Percentiles rank a stretch among this genome's conserved stretches.
phyloP scores from a whole-genome alignment of 1,140 invertebrate species.

The Tenebrio molitor region DNA sequence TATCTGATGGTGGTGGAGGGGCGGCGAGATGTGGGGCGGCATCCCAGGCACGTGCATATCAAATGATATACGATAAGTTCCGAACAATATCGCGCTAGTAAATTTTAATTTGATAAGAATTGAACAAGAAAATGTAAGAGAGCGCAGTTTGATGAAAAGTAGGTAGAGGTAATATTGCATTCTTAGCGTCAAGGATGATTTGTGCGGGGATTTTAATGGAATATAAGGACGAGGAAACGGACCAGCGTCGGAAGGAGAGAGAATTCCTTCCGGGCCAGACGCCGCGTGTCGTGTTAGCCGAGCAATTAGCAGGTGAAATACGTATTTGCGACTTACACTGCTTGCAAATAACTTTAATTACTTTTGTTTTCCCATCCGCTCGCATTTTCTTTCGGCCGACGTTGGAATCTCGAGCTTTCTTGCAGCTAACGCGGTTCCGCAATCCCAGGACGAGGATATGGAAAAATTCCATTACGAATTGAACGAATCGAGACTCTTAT shows the following conservation, averaged over 20 bases:
- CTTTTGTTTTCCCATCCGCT: slow-evolving; percentile 31
- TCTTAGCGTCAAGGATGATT: slow-evolving; percentile 40
- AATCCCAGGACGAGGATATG: background rate
- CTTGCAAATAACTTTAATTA: slow-evolving; percentile 48
- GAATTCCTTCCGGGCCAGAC: slow-evolving; percentile 29
- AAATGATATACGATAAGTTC: slow-evolving; percentile 47
- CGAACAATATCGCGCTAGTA: slow-evolving; percentile 49
- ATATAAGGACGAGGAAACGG: slow-evolving; percentile 43
- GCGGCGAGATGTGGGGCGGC: too few relatives aligned
- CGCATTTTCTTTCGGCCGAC: background rate
- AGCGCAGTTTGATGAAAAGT: slow-evolving; percentile 42
- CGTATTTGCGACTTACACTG: slow-evolving; percentile 42
- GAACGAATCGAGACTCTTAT: too few relatives aligned
- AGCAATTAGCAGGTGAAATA: slow-evolving; percentile 49
- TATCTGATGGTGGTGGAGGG: too few relatives aligned
- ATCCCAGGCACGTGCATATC: slow-evolving; percentile 47
- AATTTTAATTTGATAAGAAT: slow-evolving; percentile 53
- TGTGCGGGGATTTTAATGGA: slow-evolving; percentile 42
- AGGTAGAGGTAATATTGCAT: slow-evolving; percentile 45
- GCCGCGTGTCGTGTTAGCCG: slow-evolving; percentile 30
- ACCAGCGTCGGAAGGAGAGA: slow-evolving; percentile 13
- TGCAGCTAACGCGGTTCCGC: background rate
- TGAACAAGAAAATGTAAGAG: slow-evolving; percentile 49
- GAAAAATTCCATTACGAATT: too few relatives aligned
- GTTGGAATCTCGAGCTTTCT: background rate